phyloP scores from a whole-genome alignment of 2,888 invertebrate genomes.

The Drosophila neonasuta region DNA sequence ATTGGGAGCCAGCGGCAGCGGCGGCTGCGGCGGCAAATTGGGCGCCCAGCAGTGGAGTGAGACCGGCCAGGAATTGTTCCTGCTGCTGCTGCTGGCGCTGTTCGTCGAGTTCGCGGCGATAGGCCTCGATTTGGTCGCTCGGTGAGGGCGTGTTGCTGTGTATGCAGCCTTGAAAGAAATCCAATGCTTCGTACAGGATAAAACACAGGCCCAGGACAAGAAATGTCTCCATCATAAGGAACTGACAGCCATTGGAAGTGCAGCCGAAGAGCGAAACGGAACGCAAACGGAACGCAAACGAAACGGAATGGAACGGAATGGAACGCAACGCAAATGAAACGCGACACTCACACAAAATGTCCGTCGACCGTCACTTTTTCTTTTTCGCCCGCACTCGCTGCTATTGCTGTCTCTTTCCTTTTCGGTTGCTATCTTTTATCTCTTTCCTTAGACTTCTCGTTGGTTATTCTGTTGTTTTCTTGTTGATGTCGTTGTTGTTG shows the following conservation, averaged over 20 bases:
- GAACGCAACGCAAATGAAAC: conserved; percentile 18
- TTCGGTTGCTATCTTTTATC: not conserved
- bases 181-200: conserved; percentile 87
- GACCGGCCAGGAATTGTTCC: conserved; percentile 78
- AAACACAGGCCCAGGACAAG: conserved; percentile 87
- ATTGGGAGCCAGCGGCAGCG: conserved; percentile 63
- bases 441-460: not conserved
- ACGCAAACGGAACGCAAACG: conserved; percentile 25
- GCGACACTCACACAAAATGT: conserved; percentile 11
- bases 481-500: not conserved
- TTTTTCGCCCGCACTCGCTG: conserved; percentile 2
- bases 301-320: conserved; percentile 8
- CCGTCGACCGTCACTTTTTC: conserved; percentile 16
- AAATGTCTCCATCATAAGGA: conserved; percentile 86
- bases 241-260: conserved; percentile 77
- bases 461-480: not conserved
- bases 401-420: conserved; percentile 13
- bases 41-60: conserved; percentile 78
- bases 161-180: conserved; percentile 84
- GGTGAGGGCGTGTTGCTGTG: conserved; percentile 80
- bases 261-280: conserved; percentile 38
- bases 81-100: conserved; percentile 82
- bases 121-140: conserved; percentile 81
- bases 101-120: conserved; percentile 81
- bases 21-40: conserved; percentile 71